Percentiles rank a stretch among this genome's conserved stretches.
phyloP scores from a whole-genome alignment of 1,140 invertebrate species.

The Caenorhabditis inopinata region DNA sequence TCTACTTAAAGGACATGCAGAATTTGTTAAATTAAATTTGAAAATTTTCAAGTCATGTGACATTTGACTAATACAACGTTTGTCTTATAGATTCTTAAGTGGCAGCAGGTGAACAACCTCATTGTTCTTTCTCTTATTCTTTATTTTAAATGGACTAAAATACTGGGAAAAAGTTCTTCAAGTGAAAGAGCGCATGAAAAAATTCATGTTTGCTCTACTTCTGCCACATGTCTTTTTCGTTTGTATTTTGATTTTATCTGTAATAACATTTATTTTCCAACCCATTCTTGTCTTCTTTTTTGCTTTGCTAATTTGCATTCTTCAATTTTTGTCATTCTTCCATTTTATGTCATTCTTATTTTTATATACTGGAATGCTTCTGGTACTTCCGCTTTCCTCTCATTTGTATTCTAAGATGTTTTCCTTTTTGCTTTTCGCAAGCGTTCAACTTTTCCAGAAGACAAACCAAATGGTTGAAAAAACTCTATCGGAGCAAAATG shows the following conservation, averaged over 20 bases:
- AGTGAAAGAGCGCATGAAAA: background rate
- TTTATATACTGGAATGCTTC: too few species aligned
- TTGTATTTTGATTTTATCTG: background rate
- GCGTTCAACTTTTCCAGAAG: background rate
- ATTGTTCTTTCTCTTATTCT: background rate
- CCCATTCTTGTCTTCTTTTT: background rate
- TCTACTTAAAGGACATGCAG: too few species aligned
- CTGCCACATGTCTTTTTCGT: background rate
- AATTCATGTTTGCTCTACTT: constrained; percentile 10
- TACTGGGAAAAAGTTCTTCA: too few species aligned
- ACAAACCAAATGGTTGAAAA: background rate
- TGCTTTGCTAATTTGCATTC: background rate
- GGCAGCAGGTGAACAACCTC: background rate
- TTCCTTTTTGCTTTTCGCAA: background rate
- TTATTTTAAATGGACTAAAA: background rate
- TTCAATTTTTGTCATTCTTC: background rate
- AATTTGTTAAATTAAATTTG: too few species aligned
- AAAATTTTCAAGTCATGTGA: too few species aligned
- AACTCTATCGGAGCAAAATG: background rate
- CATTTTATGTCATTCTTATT: background rate
- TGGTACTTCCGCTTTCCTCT: background rate
- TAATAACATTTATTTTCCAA: background rate
- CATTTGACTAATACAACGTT: too few species aligned
- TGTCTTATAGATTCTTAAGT: too few species aligned
- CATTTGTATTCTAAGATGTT: background rate